phyloP scores from a whole-genome alignment of 2,113 vertebrate species.

The Caracal caracal region DNA sequence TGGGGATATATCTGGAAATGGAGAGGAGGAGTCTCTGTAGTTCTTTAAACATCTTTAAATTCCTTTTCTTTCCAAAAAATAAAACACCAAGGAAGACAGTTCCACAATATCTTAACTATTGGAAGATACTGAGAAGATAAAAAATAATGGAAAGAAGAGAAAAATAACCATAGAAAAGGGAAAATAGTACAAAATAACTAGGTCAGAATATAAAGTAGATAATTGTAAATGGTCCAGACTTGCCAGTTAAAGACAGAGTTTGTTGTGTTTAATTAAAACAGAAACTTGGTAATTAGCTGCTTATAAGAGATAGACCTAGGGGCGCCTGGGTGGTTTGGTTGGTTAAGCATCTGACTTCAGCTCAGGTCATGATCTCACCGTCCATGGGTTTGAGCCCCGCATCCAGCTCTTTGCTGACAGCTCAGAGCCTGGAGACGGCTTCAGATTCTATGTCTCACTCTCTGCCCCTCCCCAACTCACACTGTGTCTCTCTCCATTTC shows the following conservation, averaged over 20 bases:
- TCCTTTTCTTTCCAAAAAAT: not conserved
- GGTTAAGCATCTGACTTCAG: no score
- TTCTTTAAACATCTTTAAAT: not conserved
- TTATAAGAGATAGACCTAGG: not conserved
- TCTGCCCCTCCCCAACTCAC: no score
- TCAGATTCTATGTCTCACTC: no score
- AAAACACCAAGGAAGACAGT: not conserved
- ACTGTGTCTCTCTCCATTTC: no score
- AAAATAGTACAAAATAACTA: not conserved
- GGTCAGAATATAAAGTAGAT: not conserved
- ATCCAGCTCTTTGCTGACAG: no score
- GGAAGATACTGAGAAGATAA: not conserved
- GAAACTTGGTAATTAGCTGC: not conserved
- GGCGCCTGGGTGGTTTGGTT: no score
- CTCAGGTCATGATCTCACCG: no score
- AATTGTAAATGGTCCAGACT: not conserved
- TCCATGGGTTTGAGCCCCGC: no score
- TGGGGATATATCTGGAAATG: not conserved
- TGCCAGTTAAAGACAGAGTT: not conserved
- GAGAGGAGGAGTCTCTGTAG: not conserved
- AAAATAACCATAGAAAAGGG: not conserved
- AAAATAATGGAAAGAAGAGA: not conserved
- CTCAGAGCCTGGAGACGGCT: no score
- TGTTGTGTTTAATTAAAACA: conserved; percentile 1
- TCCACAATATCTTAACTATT: not conserved